A percentile compares a stretch with the other conserved stretches of the same genome.
These are phyloP conservation scores for Hydrozoanthus gracilis DNA, from an alignment of 92 coral and sea anemone species.

Conservation along the genomic window DNA sequence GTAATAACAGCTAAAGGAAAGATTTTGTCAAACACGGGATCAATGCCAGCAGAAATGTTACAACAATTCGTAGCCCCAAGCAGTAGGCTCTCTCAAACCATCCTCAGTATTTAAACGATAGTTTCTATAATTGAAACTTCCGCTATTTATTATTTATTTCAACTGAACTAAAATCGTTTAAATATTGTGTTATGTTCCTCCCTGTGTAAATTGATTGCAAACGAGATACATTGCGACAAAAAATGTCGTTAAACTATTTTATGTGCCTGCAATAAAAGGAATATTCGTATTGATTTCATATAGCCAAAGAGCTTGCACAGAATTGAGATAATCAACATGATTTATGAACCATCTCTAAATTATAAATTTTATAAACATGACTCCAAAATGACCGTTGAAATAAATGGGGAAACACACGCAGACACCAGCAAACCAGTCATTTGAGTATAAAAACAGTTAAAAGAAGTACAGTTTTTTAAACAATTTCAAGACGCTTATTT, in stretches of 20 bases:
- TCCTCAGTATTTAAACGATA: slow-evolving; percentile 14
- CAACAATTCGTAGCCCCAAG: slow-evolving; percentile 4
- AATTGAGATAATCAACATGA: slow-evolving; percentile 14
- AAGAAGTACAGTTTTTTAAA: background rate
- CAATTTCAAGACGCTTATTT: background rate
- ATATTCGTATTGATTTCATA: background rate
- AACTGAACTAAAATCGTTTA: background rate
- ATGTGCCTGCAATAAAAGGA: background rate
- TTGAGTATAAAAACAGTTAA: background rate
- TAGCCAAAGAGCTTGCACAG: background rate
- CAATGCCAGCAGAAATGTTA: background rate
- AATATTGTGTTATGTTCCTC: background rate
- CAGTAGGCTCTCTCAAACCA: background rate
- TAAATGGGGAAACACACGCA: background rate
- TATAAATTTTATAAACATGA: slow-evolving; percentile 29
- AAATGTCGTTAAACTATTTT: background rate
- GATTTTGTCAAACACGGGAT: background rate
- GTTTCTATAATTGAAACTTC: slow-evolving; percentile 41
- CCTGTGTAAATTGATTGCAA: background rate
- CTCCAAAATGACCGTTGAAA: background rate
- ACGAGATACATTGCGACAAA: background rate
- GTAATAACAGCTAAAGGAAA: background rate
- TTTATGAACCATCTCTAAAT: slow-evolving; percentile 40
- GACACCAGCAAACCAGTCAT: slow-evolving; percentile 22
- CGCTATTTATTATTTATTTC: slow-evolving; percentile 38